Conservation (phyloP, 2,888 invertebrate genomes). For the Zeuzera pyrina region DNA sequence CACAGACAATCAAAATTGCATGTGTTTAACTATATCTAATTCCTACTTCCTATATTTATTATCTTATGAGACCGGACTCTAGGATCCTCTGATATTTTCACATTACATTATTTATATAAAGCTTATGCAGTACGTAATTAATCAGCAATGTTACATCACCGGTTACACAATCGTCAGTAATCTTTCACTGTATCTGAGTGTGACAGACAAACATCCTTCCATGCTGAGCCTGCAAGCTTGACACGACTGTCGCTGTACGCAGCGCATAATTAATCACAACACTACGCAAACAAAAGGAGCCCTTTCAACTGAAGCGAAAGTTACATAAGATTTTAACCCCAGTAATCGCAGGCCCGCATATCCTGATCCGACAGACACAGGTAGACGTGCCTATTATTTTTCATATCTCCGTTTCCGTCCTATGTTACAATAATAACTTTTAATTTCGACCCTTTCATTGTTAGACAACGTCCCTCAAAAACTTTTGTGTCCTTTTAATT, state of each 20-base stretch:
- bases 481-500: too few relatives aligned
- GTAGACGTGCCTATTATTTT: constrained; percentile 47
- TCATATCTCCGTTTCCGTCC: constrained; percentile 52
- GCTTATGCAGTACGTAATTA: too few relatives aligned
- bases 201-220: constrained; percentile 17
- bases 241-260: constrained; percentile 18
- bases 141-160: too few relatives aligned
- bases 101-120: too few relatives aligned
- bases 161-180: constrained; percentile 9
- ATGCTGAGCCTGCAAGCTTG: constrained; percentile 10
- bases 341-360: constrained; percentile 36
- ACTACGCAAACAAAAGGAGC: constrained; percentile 21
- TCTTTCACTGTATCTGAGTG: constrained; percentile 21
- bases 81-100: too few relatives aligned
- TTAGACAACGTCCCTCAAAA: too few relatives aligned
- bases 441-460: constrained; percentile 52
- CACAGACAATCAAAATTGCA: too few relatives aligned
- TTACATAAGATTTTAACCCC: constrained; percentile 33
- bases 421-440: constrained; percentile 49
- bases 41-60: too few relatives aligned
- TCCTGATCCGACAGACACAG: constrained; percentile 27
- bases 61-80: too few relatives aligned
- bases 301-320: constrained; percentile 23
- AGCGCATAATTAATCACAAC: constrained; percentile 24
- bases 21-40: too few relatives aligned